Conservation (phyloP, 2,113 vertebrate species). For the Ceratotherium simum region DNA sequence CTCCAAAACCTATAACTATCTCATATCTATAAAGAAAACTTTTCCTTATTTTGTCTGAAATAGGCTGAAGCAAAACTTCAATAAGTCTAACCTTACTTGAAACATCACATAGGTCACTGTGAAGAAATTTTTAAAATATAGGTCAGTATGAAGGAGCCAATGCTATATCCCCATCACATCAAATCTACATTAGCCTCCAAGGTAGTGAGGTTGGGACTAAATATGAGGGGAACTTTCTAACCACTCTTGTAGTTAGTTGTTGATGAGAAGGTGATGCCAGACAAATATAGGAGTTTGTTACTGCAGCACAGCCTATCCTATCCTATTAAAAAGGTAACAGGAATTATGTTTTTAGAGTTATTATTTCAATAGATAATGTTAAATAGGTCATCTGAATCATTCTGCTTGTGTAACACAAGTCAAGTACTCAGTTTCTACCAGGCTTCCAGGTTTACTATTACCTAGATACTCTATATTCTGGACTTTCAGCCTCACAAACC, state of each 20-base stretch:
- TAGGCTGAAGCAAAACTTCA: not conserved
- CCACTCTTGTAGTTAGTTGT: not conserved
- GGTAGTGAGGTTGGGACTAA: not conserved
- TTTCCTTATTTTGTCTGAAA: slow-evolving; percentile 21
- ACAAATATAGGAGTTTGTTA: not conserved
- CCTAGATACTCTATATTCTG: not conserved
- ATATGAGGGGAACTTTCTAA: not conserved
- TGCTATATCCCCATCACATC: not conserved
- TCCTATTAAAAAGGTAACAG: not conserved
- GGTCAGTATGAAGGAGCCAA: not conserved
- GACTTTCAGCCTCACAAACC: not conserved
- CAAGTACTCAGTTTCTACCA: not conserved
- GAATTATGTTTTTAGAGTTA: not conserved
- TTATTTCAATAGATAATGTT: not conserved
- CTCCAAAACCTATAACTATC: not conserved
- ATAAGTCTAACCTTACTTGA: not conserved
- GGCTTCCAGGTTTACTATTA: not conserved
- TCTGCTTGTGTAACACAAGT: not conserved
- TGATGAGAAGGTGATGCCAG: not conserved
- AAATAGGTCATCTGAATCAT: not conserved
- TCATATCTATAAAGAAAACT: not conserved
- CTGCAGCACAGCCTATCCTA: not conserved
- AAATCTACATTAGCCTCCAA: not conserved
- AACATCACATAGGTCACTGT: not conserved
- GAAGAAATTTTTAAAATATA: not conserved